Conservation (phyloP, 2,113 vertebrate species). For the Pluvianellus socialis region DNA sequence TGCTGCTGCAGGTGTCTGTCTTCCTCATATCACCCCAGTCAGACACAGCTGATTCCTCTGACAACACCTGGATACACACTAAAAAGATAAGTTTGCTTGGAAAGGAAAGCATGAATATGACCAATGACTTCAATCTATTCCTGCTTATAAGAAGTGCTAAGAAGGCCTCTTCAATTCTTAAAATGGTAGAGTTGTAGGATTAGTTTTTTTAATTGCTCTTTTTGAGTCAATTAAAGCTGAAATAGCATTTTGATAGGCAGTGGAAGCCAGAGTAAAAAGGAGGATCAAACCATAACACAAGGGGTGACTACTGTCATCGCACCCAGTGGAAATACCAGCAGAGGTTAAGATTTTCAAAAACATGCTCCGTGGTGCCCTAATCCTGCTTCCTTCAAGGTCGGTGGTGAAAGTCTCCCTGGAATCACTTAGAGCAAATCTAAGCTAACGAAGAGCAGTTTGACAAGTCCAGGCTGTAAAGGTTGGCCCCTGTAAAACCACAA, state of each 20-base stretch:
- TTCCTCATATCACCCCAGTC: not conserved
- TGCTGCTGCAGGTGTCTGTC: not conserved
- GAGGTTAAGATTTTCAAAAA: not conserved
- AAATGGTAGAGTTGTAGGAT: not conserved
- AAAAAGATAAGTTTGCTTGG: not conserved
- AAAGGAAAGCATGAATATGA: not conserved
- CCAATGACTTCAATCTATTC: not conserved
- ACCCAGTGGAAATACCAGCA: not conserved
- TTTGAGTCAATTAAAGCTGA: not conserved
- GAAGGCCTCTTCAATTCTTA: not conserved
- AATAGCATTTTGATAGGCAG: not conserved
- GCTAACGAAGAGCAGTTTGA: not conserved
- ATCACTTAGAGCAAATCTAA: not conserved
- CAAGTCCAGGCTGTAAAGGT: rapidly evolving
- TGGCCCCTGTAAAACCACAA: not conserved
- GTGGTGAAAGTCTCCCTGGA: not conserved
- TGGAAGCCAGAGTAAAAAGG: not conserved
- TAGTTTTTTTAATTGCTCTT: not conserved
- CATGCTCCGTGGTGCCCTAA: rapidly evolving
- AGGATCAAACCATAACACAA: not conserved
- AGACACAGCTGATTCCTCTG: not conserved
- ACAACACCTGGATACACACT: not conserved
- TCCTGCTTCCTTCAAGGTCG: not conserved
- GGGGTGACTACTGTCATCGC: not conserved
- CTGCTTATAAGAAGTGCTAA: not conserved